These are phyloP conservation scores for Eriosoma lanigerum DNA, from an alignment of 1,140 invertebrate species.

Conservation along the genomic window DNA sequence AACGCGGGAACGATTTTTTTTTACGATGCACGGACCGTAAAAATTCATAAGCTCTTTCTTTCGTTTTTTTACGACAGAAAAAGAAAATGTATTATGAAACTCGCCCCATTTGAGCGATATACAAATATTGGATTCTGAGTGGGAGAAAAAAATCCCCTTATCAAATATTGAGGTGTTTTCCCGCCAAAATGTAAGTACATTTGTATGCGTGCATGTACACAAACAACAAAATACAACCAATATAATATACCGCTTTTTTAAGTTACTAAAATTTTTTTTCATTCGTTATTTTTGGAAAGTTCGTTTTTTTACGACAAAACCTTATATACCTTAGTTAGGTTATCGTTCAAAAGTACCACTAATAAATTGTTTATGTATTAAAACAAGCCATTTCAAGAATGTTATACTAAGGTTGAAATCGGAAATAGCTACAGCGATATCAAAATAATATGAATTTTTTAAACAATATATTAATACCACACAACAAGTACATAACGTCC, in stretches of 20 bases:
- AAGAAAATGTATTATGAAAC: slow-evolving; percentile 14
- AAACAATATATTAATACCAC: no score
- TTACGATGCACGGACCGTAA: slow-evolving; percentile 12
- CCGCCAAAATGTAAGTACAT: neutral
- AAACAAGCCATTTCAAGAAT: no score
- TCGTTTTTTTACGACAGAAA: slow-evolving; percentile 27
- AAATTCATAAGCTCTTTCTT: slow-evolving; percentile 9
- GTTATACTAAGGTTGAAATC: no score
- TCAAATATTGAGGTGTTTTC: slow-evolving; percentile 26
- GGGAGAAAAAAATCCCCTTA: neutral
- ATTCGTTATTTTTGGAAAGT: neutral
- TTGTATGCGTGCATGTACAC: neutral
- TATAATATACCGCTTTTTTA: neutral
- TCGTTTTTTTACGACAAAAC: neutral
- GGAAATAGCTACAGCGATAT: no score
- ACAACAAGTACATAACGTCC: no score
- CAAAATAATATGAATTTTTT: no score
- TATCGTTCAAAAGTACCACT: neutral
- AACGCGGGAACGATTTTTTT: slow-evolving; percentile 18
- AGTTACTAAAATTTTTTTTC: no score
- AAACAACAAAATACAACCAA: neutral
- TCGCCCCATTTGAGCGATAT: neutral
- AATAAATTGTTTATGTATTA: neutral
- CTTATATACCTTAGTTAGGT: no score
- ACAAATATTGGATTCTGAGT: neutral